phyloP scores from a whole-genome alignment of 2,113 vertebrate species.

The Sorex araneus region DNA sequence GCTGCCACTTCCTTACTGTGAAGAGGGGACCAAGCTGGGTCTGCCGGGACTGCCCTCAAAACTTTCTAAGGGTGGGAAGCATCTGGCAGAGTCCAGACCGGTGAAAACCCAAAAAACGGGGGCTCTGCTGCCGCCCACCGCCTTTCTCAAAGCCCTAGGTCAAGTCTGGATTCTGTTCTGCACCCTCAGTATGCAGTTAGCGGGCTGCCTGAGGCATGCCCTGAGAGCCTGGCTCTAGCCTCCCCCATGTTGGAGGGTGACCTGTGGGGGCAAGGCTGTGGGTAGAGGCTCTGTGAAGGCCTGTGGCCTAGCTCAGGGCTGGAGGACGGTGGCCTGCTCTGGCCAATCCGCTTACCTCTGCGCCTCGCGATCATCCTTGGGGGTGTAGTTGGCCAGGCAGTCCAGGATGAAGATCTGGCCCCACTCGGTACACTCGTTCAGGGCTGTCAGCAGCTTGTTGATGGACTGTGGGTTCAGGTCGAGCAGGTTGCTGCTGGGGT shows the following conservation, averaged over 20 bases:
- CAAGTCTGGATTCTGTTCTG: not conserved
- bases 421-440: conserved; percentile 99
- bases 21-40: too few relatives aligned
- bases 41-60: too few relatives aligned
- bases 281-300: too few relatives aligned
- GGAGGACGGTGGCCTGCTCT: too few relatives aligned
- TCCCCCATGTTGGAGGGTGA: not conserved
- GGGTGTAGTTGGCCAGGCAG: conserved; percentile 98
- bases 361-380: conserved; percentile 98
- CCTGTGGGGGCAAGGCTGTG: not conserved
- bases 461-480: conserved; percentile 99
- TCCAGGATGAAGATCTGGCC: conserved; percentile 99
- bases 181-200: not conserved
- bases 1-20: too few relatives aligned
- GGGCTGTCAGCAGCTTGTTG: conserved; percentile 98
- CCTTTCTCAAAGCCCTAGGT: too few relatives aligned
- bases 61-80: too few relatives aligned
- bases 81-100: too few relatives aligned
- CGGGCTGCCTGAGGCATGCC: not conserved
- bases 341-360: conserved; percentile 93
- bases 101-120: too few relatives aligned
- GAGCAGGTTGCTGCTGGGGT: conserved; percentile 98
- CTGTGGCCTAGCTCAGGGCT: too few relatives aligned
- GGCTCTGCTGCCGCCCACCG: too few relatives aligned
- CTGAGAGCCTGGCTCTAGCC: not conserved